Evolutionary conservation across 2,797 vertebrate genomes (phyloP), one percentile per base, ranked within the genome.

Genomic region (Myotis planiceps): DNA sequence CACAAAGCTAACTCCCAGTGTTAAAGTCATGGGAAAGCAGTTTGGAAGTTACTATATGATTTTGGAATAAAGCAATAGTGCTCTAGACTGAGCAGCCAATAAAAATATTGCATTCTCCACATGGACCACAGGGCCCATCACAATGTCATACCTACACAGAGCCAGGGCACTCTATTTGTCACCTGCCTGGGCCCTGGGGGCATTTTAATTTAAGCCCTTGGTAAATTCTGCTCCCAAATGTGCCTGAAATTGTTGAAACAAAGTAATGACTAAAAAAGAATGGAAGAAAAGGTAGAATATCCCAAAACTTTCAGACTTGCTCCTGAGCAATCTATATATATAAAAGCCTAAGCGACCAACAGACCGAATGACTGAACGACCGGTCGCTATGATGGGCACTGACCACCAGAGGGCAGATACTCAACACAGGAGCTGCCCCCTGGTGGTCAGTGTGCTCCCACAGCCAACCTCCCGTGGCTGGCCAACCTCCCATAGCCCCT

Each of bases 231-330:
- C 29, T 92, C 55, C 51, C 9, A 34, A 21, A 14, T 6, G 3
- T 80, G 9, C 15, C 65, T 76, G 53, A 53, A 60, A 75, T 37
- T 71, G 27, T 10, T 69, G 55, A 4, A 60, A 29, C 12, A 3
- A 58, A 86, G 25, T 60, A 69, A 75, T 60, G 29, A 58, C 15
- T 91, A 80, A 32, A 89, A 83, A 85, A 85, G 68, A 6, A 25
- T 75, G 10, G 8, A 6, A 87, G n/a, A 49, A 88, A 91, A 1
- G 23, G 45, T 18, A 74, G 19, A 94, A 71, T 32, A 21, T 75
- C 18, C 27, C 39, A 86, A 63, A 63, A 9, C 18, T 88, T 74
- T n/a, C 53, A 60, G 29, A 23, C 21, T 84, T 78, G 8, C 12
- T 90, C 37, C 60, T 88, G 5, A 96, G 29, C 5, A 85, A 60